Base-by-base conservation (phyloP, 2,797 vertebrate species). In the Lagocephalus sceleratus region DNA sequence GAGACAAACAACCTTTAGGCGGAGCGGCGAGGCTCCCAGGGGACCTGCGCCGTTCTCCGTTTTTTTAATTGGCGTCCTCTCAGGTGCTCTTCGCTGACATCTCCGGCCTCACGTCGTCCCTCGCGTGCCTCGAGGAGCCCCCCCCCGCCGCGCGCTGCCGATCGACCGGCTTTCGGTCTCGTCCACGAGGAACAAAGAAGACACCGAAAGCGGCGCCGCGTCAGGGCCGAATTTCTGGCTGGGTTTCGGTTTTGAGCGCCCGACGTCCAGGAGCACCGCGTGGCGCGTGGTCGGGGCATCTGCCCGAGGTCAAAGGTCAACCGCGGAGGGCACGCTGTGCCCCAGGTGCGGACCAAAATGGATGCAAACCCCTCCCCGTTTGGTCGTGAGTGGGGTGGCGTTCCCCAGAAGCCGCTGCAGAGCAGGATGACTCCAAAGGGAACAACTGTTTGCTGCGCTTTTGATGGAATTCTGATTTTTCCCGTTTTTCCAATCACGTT, bases 31-130 rank as follows among this genome's bases (percentile, higher is more conserved):
- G 49, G 56, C 62, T 73, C 74, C 57, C 51, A 52, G 22, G 67
- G 49, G 61, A 69, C 17, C 26, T 20, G 7, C 51, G 56, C 52
- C 44, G 40, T 14, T 12, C 35, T 53, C 9, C 57, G 56, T 72
- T 82, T 81, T 72, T 82, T 81, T 80, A 82, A 82, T 81, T 81
- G 80, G 69, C 69, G 45, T 76, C 71, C 49, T 76, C 44, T 23
- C 60, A 51, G 65, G 26, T 46, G 12, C 23, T 40, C 59, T 60
- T 19, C 21, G 26, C 8, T 3, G 19, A 38, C 50, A 53, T 81
- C 80, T 79, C 39, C 71, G 61, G 70, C 73, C 70, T 57, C 51
- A 71, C 51, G 62, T 63, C 44, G 51, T 63, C 44, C 45, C 2
- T 7, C 59, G 66, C 56, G n/a, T n/a, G n/a, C n/a, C n/a, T n/a